phyloP scores from a whole-genome alignment of 2,888 invertebrate species.

The Tinea trinotella region DNA sequence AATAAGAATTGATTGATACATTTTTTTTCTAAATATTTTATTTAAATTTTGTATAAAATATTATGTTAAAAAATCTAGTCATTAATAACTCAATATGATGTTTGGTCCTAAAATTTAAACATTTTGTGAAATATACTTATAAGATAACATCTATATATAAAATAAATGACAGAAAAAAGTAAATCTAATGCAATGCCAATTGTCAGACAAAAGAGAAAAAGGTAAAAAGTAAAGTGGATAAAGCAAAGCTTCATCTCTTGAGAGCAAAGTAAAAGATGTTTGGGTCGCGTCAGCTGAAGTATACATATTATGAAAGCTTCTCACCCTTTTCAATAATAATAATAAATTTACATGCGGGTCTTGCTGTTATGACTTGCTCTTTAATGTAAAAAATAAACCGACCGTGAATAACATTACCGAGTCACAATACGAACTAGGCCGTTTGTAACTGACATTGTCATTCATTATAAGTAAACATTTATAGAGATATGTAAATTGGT shows the following conservation, averaged over 20 bases:
- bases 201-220: constrained; percentile 31
- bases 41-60: too few species aligned
- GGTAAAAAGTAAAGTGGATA: constrained; percentile 47
- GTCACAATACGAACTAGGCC: not conserved
- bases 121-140: not conserved
- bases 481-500: constrained; percentile 15
- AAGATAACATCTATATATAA: not conserved
- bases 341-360: constrained; percentile 36
- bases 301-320: constrained; percentile 51
- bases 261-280: constrained; percentile 54
- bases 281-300: constrained; percentile 52
- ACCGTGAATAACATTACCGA: not conserved
- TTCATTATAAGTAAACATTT: constrained; percentile 17
- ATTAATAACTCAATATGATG: too few species aligned
- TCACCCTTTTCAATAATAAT: constrained; percentile 31
- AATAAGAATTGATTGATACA: too few species aligned
- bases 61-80: too few species aligned
- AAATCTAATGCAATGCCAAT: constrained; percentile 29
- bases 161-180: not conserved
- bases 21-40: too few species aligned
- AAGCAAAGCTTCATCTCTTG: constrained; percentile 45
- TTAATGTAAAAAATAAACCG: constrained; percentile 9
- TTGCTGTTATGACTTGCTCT: constrained; percentile 16
- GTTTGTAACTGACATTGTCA: not conserved
- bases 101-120: too few species aligned